Conservation (phyloP, 1,140 invertebrate species). For the Drosophila mayri region DNA sequence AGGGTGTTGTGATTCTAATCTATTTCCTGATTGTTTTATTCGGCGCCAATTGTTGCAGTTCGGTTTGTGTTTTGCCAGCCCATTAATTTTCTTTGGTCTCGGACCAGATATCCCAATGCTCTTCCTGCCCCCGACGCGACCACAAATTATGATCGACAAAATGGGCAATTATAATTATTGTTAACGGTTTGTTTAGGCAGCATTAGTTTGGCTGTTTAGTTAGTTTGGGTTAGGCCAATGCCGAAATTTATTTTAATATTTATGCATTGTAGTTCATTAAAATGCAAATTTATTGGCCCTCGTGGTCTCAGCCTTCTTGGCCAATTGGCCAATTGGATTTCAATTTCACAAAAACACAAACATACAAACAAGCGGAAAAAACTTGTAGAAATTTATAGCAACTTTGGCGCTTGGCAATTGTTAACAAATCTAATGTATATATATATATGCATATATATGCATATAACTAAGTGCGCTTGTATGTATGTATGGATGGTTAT, state of each 20-base stretch:
- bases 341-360: slow-evolving; percentile 45
- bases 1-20: slow-evolving; percentile 7
- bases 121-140: slow-evolving; percentile 64
- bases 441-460: slow-evolving; percentile 13
- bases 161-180: slow-evolving; percentile 82
- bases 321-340: slow-evolving; percentile 52
- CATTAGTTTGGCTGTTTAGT: slow-evolving; percentile 74
- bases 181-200: slow-evolving; percentile 77
- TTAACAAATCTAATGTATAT: slow-evolving; percentile 61
- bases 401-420: slow-evolving; percentile 68
- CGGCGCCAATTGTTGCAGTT: slow-evolving; percentile 35
- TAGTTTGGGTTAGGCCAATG: slow-evolving; percentile 55
- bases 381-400: slow-evolving; percentile 72
- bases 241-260: slow-evolving; percentile 82
- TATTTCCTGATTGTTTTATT: slow-evolving; percentile 31
- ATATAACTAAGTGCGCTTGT: slow-evolving; percentile 16
- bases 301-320: slow-evolving; percentile 53
- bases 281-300: slow-evolving; percentile 67
- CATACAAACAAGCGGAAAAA: slow-evolving; percentile 39
- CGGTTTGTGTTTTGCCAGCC: slow-evolving; percentile 75
- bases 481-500: slow-evolving; percentile 13
- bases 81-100: slow-evolving; percentile 66
- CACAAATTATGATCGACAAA: slow-evolving; percentile 75
- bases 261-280: slow-evolving; percentile 80
- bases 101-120: slow-evolving; percentile 50